Conservation (phyloP, 2,113 vertebrate species). For the Psephotus haematonotus region DNA sequence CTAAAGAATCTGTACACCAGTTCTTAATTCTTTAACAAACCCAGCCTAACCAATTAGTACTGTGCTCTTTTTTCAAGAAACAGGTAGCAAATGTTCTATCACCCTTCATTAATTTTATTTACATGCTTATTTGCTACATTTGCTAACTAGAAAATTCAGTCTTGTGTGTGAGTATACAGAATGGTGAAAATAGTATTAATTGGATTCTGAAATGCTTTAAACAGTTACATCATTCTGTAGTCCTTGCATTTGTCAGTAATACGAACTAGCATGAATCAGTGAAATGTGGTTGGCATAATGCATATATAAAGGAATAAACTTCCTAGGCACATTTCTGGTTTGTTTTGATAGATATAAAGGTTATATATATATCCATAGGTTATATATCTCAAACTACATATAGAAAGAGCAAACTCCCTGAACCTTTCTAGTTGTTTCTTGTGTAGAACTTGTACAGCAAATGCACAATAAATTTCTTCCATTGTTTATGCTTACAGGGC, state of each 20-base stretch:
- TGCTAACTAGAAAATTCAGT: neutral
- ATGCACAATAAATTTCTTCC: neutral
- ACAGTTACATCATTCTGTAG: neutral
- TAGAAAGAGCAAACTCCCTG: neutral
- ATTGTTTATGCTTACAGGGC: neutral
- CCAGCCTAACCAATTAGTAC: neutral
- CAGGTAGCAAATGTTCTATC: neutral
- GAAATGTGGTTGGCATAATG: neutral
- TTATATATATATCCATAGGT: neutral
- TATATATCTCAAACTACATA: neutral
- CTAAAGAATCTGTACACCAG: neutral
- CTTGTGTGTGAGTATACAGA: neutral
- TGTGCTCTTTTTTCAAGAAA: neutral
- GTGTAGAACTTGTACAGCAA: neutral
- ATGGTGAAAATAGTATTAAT: constrained; percentile 6
- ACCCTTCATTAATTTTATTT: constrained; percentile 10
- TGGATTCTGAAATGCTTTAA: neutral
- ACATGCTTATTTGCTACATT: neutral
- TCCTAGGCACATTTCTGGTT: neutral
- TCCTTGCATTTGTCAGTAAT: neutral
- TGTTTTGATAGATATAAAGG: neutral
- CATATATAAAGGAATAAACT: neutral
- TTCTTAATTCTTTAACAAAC: neutral
- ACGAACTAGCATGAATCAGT: neutral
- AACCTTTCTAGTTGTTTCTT: neutral